phyloP scores from a whole-genome alignment of 2,797 vertebrate species.

The Moxostoma hubbsi region DNA sequence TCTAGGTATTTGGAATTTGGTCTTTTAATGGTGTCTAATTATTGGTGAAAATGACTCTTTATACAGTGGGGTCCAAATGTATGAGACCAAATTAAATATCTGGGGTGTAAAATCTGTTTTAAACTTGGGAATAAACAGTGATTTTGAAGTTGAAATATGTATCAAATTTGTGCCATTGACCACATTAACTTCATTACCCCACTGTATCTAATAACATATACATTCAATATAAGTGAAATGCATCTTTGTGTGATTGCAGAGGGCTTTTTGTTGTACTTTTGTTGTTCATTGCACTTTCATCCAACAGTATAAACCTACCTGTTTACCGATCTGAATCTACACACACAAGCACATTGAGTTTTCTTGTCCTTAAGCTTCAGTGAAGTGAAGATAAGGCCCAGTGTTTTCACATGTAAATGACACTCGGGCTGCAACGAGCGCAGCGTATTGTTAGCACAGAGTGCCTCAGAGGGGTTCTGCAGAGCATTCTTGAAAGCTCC shows the following conservation, averaged over 20 bases:
- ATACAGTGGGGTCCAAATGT: no score
- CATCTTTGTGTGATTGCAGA: not conserved
- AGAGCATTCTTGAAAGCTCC: constrained; percentile 67
- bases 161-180: no score
- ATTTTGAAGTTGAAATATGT: not conserved
- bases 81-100: no score
- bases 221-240: not conserved
- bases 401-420: constrained; percentile 82
- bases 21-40: not conserved
- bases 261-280: not conserved
- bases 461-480: constrained; percentile 66
- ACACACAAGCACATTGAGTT: constrained; percentile 57
- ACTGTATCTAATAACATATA: no score
- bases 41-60: no score
- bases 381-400: constrained; percentile 76
- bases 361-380: constrained; percentile 68
- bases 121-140: no score
- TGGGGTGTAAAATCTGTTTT: no score
- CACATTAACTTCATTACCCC: no score
- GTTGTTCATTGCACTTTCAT: not conserved
- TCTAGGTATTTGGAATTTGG: not conserved
- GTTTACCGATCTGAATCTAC: constrained; percentile 18
- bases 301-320: not conserved
- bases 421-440: constrained; percentile 63
- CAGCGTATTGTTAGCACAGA: constrained; percentile 71